Evolutionary conservation across 2,797 vertebrate species (phyloP), one percentile per base, ranked within the genome.

Genomic region (Salmo trutta): DNA sequence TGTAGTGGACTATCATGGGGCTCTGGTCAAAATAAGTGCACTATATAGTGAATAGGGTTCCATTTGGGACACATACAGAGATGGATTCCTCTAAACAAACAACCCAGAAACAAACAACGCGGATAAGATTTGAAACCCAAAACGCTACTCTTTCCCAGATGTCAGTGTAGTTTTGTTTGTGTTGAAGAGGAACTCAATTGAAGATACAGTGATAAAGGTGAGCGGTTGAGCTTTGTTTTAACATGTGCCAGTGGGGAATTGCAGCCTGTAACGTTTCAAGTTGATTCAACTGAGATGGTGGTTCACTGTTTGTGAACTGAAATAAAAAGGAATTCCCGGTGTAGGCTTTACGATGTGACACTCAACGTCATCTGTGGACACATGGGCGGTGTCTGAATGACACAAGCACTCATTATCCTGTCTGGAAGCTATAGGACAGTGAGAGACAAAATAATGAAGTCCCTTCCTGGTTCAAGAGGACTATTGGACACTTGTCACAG

Each of bases 51-150:
- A 21, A 19, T 1, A 3, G 17, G 56, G 6, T 19, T 7, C n/a
- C 19, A 59, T 59, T 59, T 66, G 24, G 64, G 27, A 59, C 6
- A n/a, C 27, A 2, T 14, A 3, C 4, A 4, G 17, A 84, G 70
- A 87, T 83, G 77, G 73, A 87, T 86, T 88, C 72, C 71, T 71
- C 59, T 81, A 82, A 82, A 73, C 74, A 79, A 70, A 84, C 75
- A 81, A 62, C 74, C 27, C 24, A 12, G 41, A 47, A 47, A 47
- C 10, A 47, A 47, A 47, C 41, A 47, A 12, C 41, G 0, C 41
- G 69, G 77, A 86, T 72, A 79, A 84, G 83, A 82, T 47, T 2
- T 8, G 29, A 54, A 54, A 47, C 41, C 59, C 73, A 82, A 75
- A 79, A 85, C 65, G 31, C n/a, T 12, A 12, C 10, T 76, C 3